Base-by-base conservation (phyloP, 2,797 vertebrate genomes). In the Aquila chrysaetos region DNA sequence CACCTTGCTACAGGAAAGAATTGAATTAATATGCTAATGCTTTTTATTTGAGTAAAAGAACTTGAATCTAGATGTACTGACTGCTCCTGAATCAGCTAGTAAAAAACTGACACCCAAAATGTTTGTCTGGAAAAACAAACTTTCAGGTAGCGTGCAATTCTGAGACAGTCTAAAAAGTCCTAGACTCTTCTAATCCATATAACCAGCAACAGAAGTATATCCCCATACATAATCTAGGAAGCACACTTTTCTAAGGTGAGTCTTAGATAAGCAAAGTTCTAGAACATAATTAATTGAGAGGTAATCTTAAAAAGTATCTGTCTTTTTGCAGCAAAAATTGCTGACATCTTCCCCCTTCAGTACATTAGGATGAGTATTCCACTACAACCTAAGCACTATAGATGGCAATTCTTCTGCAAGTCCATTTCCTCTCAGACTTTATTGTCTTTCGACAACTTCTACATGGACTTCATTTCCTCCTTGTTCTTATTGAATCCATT, bases 401-500 rank as follows among this genome's bases (percentile, higher is more conserved):
- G 37, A 41, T 10, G 9, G 33, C 13, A 85, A 76, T 60, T 86
- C 14, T 49, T 65, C 28, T 27, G 3, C 14, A 92, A 46, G 53
- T 33, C 35, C 24, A 12, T 18, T 70, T 92, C 53, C 19, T 84
- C 15, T 63, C 60, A 77, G 48, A 69, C 30, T 49, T 70, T 9
- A 44, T 22, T 27, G 22, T 22, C 25, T 59, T 91, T 63, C 5
- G 5, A 19, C 11, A 59, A 33, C 80, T 91, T 46, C 79, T 85
- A n/a, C 11, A 10, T 0, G 0, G 14, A 39, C 37, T 73, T 57
- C 9, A 57, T 60, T 69, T 74, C 33, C 49, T 48, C 25, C 17
- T 85, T 69, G 27, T 28, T 75, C 35, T 76, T 76, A 18, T 11
- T 73, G 41, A 78, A 65, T 35, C 11, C 9, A n/a, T 73, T 91